Evolutionary conservation across 1,140 invertebrate species (phyloP).

Genomic region (Drosophila bipectinata): DNA sequence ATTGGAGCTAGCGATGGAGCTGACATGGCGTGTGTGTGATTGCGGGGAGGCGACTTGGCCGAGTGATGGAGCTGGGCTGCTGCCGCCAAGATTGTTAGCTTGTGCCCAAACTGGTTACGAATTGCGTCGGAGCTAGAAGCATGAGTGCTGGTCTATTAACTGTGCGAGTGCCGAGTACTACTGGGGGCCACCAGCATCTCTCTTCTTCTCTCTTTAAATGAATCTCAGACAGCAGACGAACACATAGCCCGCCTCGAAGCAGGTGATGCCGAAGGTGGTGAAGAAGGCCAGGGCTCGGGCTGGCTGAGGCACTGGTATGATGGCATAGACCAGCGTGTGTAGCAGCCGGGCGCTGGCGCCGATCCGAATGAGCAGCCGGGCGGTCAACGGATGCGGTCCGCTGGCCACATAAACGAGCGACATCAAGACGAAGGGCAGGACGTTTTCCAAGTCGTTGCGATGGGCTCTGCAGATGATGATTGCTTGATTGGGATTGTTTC

Average conservation of each 20-base stretch:
- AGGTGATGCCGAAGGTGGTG: slow-evolving; percentile 84
- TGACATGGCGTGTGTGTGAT: slow-evolving; percentile 38
- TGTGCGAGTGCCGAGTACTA: background rate
- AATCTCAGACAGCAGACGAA: slow-evolving; percentile 50
- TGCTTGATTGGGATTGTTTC: background rate
- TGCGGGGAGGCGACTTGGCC: slow-evolving; percentile 15
- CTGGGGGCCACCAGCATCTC: background rate
- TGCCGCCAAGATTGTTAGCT: background rate
- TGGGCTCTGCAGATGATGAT: slow-evolving; percentile 85
- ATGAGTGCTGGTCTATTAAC: slow-evolving; percentile 5
- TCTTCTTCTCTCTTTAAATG: slow-evolving; percentile 34
- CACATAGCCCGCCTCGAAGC: slow-evolving; percentile 85
- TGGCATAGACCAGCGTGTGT: slow-evolving; percentile 87
- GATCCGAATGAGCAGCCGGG: slow-evolving; percentile 85
- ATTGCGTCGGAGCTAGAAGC: slow-evolving; percentile 25
- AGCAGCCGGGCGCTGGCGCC: slow-evolving; percentile 86
- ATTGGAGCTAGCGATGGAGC: slow-evolving; percentile 4
- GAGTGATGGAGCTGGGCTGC: slow-evolving; percentile 28
- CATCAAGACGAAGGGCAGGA: slow-evolving; percentile 86
- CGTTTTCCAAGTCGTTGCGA: slow-evolving; percentile 89
- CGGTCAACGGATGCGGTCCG: slow-evolving; percentile 84
- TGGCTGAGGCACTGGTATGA: slow-evolving; percentile 86
- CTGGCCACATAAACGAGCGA: slow-evolving; percentile 86
- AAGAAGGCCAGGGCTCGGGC: slow-evolving; percentile 85
- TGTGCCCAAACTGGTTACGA: slow-evolving; percentile 66